A percentile compares a stretch with the other conserved stretches of the same genome.
Evolutionary conservation across 1,140 invertebrate genomes (phyloP).

Genomic region (Drosophila burlai): DNA sequence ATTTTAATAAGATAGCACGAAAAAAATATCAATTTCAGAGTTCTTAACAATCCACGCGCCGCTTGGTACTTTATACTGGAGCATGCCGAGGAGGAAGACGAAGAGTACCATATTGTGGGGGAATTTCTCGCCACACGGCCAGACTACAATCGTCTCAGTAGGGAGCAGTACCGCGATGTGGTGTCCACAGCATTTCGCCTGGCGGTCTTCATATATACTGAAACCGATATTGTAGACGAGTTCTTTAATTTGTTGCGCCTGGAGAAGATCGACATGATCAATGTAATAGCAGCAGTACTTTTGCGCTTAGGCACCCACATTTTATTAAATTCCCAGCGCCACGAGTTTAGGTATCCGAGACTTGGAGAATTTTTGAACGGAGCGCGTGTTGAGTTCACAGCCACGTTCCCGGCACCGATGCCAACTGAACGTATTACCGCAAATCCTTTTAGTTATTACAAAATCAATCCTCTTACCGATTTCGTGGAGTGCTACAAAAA

Average conservation of each 20-base stretch:
- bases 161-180: conserved; percentile 33
- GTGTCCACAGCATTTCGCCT: conserved; percentile 46
- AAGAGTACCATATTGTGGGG: conserved; percentile 7
- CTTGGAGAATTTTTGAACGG: conserved; percentile 2
- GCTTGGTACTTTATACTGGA: conserved; percentile 50
- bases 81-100: conserved; percentile 6
- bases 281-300: conserved; percentile 39
- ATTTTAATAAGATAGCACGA: background rate
- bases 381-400: background rate
- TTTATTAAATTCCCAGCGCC: conserved; percentile 21
- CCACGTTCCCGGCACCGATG: background rate
- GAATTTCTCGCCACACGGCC: conserved; percentile 36
- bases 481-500: conserved; percentile 21
- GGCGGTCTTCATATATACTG: conserved; percentile 52
- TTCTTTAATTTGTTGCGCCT: conserved; percentile 29
- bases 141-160: conserved; percentile 15
- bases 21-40: conserved; percentile 5
- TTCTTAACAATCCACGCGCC: conserved; percentile 13
- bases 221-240: conserved; percentile 24
- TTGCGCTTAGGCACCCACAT: conserved; percentile 48
- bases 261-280: conserved; percentile 38
- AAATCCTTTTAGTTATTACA: conserved; percentile 47
- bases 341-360: conserved; percentile 11
- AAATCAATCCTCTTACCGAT: conserved; percentile 24
- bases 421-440: conserved; percentile 12